Evolutionary conservation across 1,140 invertebrate genomes (phyloP), one percentile per base, ranked within the genome.

Genomic region (Drosophila malerkotliana): DNA sequence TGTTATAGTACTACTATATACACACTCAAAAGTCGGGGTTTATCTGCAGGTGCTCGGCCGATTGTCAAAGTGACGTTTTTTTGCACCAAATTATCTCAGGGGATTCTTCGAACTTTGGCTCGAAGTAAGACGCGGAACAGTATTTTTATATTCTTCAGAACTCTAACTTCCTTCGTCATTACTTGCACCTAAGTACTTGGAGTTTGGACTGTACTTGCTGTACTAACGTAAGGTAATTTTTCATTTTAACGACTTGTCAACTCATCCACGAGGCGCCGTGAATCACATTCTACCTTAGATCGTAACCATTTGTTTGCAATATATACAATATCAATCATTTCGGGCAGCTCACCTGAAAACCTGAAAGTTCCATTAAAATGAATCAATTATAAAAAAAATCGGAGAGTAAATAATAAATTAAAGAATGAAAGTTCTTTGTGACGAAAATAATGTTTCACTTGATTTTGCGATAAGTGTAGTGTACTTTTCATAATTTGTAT

Each of bases 51-150:
- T 47, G 53, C 53, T 9, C 28, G 32, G 63, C 60, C 47, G 61
- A 69, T 69, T 69, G 66, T 49, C 64, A 75, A 47, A 77, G 75
- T 85, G 82, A 87, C 78, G 82, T 87, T 37, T 34, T 32, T 34
- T 81, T 81, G 55, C 56, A 74, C 49, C 62, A 55, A 51, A 62
- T 62, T 83, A 83, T 83, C 82, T 85, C 55, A 32, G 44, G 61
- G 60, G 37, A 77, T 81, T 77, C 81, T 72, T 69, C 77, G 82
- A 85, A 85, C 82, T 85, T 73, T 75, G 59, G 26, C 58, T 28
- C 26, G 26, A 28, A 28, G 6, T 51, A 56, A 63, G 47, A 28
- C 41, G 15, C 7, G n/a, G n/a, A 45, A 45, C 3, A 0, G 6
- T 6, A 51, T 6, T 15, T 1, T 41, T 53, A 30, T 37, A 7